Conservation (phyloP, 1,140 invertebrate species). For the Neodiprion pinetum region DNA sequence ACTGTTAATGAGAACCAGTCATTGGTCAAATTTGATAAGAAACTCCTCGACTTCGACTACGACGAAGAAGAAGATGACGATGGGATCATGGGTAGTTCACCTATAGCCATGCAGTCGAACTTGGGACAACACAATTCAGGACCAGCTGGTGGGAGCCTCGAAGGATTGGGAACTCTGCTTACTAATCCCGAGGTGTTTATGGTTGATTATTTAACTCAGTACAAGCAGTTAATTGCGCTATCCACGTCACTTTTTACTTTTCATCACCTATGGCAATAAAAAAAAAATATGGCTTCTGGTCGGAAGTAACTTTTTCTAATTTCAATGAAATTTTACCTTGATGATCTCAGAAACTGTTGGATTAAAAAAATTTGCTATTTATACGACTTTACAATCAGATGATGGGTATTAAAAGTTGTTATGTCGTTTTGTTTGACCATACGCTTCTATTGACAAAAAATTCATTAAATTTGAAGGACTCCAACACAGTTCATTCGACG, state of each 20-base stretch:
- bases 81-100: conserved; percentile 53
- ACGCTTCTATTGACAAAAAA: background rate
- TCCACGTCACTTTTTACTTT: too few species aligned
- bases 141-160: conserved; percentile 47
- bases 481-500: background rate
- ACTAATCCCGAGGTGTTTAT: conserved; percentile 56
- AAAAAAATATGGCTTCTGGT: too few species aligned
- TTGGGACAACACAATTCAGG: conserved; percentile 44
- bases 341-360: too few species aligned
- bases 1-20: conserved; percentile 52
- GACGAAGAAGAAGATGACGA: conserved; percentile 82
- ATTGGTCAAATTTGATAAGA: conserved; percentile 75
- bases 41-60: conserved; percentile 85
- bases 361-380: too few species aligned
- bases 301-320: too few species aligned
- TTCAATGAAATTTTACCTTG: too few species aligned
- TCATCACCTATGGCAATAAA: too few species aligned
- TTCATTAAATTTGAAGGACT: background rate
- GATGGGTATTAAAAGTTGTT: too few species aligned
- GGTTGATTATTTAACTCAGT: background rate
- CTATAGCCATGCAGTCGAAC: conserved; percentile 40
- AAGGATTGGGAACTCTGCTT: conserved; percentile 55
- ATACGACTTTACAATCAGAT: too few species aligned
- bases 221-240: too few species aligned
- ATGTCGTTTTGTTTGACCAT: too few species aligned